Conservation (phyloP, 2,797 vertebrate species). For the Smutsia temminckii region DNA sequence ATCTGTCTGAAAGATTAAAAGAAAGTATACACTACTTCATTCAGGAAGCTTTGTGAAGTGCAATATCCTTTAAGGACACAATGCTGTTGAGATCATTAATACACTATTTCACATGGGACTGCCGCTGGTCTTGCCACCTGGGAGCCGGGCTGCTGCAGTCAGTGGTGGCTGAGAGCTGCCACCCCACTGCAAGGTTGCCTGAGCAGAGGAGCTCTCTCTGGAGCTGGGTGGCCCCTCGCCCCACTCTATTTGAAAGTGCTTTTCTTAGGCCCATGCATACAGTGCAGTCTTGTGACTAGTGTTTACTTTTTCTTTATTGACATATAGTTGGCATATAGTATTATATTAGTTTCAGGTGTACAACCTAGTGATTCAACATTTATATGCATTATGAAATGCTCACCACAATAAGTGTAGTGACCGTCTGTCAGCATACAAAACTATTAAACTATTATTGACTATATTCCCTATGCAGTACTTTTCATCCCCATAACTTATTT, state of each 20-base stretch:
- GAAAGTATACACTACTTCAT: too few relatives aligned
- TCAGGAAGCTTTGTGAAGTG: not conserved
- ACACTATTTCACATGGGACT: not conserved
- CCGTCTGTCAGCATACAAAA: too few relatives aligned
- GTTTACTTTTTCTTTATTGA: too few relatives aligned
- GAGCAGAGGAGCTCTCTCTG: not conserved
- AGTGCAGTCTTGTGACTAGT: accelerated
- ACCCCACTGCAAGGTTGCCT: accelerated
- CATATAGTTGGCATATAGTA: too few relatives aligned
- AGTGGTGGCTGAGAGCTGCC: not conserved
- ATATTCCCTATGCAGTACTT: too few relatives aligned
- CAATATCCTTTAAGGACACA: not conserved
- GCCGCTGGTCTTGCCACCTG: not conserved
- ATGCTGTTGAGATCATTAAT: accelerated
- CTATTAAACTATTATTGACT: too few relatives aligned
- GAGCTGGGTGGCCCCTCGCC: not conserved
- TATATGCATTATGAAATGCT: too few relatives aligned
- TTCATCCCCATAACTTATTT: too few relatives aligned
- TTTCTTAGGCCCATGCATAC: not conserved
- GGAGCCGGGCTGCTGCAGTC: not conserved
- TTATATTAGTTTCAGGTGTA: too few relatives aligned
- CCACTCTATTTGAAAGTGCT: too few relatives aligned
- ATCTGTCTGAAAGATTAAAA: not conserved
- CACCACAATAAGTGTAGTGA: too few relatives aligned
- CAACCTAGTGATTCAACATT: too few relatives aligned